A percentile compares a stretch with the other conserved stretches of the same genome.
Evolutionary conservation across 2,113 vertebrate genomes (phyloP).

Genomic region (Ariopsis seemanni): DNA sequence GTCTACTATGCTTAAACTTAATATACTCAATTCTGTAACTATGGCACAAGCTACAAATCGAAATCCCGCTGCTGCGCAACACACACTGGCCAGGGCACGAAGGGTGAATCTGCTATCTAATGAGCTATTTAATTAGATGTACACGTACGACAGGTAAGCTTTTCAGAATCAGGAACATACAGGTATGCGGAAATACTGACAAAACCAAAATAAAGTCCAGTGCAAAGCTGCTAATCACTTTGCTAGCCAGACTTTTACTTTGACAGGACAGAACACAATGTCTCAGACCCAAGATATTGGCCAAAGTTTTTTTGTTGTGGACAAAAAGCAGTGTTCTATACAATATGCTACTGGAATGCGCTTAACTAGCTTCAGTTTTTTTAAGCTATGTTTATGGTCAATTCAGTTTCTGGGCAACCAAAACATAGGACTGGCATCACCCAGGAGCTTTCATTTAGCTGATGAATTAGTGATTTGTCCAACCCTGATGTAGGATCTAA

Average conservation of each 20-base stretch:
- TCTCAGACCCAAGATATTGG: background rate
- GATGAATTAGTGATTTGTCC: background rate
- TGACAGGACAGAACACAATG: background rate
- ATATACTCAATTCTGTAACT: background rate
- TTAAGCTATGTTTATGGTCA: background rate
- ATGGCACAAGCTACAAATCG: background rate
- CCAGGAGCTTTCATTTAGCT: background rate
- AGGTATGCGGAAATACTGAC: background rate
- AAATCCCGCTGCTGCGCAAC: background rate
- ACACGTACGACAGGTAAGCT: background rate
- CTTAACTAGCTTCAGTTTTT: background rate
- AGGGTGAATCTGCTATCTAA: background rate
- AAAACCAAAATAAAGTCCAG: background rate
- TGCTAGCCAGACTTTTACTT: background rate
- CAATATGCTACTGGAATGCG: background rate
- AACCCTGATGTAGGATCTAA: background rate
- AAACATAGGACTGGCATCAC: background rate
- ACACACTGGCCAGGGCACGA: background rate
- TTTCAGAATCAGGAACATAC: background rate
- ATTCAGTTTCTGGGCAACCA: background rate
- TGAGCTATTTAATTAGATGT: background rate
- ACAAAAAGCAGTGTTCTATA: background rate
- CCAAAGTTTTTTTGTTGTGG: background rate
- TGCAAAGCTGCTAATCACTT: background rate
- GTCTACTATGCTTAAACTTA: background rate